Conservation (phyloP, 2,888 invertebrate genomes). For the Pyrochroa serraticornis region DNA sequence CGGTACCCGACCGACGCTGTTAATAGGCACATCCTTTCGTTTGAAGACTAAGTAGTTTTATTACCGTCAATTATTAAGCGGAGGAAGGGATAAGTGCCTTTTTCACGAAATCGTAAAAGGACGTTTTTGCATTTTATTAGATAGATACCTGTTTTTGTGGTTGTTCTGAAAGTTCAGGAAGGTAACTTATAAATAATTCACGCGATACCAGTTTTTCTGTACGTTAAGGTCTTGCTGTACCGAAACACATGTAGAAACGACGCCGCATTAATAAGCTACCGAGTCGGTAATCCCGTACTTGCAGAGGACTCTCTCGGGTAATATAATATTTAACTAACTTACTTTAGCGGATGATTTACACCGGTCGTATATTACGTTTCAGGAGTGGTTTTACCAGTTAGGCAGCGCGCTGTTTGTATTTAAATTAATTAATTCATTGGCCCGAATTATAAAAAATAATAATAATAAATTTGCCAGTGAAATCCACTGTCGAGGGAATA, state of each 20-base stretch:
- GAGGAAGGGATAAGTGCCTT: no score
- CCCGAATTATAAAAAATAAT: conserved; percentile 10
- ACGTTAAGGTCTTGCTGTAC: conserved; percentile 1
- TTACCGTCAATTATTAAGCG: no score
- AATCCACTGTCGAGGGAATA: conserved; percentile 7
- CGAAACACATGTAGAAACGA: conserved; percentile 13
- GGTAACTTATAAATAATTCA: conserved; percentile 15
- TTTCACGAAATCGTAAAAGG: no score
- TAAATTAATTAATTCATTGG: conserved; percentile 19
- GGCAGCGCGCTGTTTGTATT: conserved; percentile 11
- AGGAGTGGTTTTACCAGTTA: conserved; percentile 40
- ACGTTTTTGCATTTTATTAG: no score
- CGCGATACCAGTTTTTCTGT: conserved; percentile 7
- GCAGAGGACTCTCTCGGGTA: conserved; percentile 11
- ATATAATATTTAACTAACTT: conserved; percentile 36
- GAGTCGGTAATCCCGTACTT: neutral
- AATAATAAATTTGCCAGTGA: conserved; percentile 13
- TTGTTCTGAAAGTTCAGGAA: no score
- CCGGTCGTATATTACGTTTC: conserved; percentile 39
- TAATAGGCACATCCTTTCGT: no score
- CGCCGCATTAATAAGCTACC: conserved; percentile 13
- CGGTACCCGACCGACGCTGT: no score
- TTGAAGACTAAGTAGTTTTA: no score
- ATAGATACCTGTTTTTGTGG: no score
- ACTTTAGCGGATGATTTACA: conserved; percentile 41